phyloP scores from a whole-genome alignment of 2,797 vertebrate species.

The Cottoperca gobio region DNA sequence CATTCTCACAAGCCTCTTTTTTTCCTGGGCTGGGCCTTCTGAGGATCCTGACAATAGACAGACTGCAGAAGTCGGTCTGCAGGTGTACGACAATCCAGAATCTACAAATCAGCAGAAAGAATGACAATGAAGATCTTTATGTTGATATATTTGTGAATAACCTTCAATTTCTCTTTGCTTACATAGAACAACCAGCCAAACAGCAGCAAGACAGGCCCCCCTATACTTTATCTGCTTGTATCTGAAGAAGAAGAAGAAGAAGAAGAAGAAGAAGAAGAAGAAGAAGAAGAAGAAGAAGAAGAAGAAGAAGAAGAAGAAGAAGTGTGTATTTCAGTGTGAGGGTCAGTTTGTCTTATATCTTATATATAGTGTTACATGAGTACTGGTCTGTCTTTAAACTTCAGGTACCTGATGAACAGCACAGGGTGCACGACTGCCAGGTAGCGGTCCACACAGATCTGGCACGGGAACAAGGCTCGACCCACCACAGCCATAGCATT shows the following conservation, averaged over 20 bases:
- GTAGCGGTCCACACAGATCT: conserved; percentile 24
- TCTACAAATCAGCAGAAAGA: neutral
- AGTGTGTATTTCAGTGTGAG: too few relatives aligned
- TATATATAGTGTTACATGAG: too few relatives aligned
- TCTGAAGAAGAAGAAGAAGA: neutral
- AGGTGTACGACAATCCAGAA: neutral
- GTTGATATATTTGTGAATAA: neutral
- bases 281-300: too few relatives aligned
- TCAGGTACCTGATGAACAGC: conserved; percentile 15
- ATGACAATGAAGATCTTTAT: neutral
- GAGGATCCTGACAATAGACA: conserved; percentile 16
- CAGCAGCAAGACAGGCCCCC: neutral
- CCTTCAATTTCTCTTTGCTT: neutral
- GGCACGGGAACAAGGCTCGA: conserved; percentile 18
- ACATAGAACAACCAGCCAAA: neutral
- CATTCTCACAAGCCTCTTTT: neutral
- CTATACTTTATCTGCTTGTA: conserved; percentile 11
- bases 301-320: too few relatives aligned
- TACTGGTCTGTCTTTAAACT: neutral
- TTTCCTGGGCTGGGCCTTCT: neutral
- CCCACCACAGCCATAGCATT: neutral
- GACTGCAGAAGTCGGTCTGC: conserved; percentile 13
- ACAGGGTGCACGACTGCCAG: conserved; percentile 32
- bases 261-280: neutral
- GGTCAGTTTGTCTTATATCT: too few relatives aligned